These are phyloP conservation scores for Octopus bimaculoides DNA, from an alignment of 1,140 invertebrate genomes.

Conservation along the genomic window DNA sequence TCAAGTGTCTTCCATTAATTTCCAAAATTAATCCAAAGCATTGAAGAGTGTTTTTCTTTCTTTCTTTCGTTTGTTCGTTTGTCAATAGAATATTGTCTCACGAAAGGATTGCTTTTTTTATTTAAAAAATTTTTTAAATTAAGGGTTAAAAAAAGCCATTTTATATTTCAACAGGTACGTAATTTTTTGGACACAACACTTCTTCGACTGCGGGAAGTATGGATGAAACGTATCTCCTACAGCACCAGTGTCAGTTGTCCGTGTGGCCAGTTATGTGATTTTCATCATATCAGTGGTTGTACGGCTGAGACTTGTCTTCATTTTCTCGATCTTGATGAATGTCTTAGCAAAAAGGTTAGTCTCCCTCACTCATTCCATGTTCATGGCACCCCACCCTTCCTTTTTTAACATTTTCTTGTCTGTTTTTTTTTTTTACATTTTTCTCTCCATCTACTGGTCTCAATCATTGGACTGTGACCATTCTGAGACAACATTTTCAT, in stretches of 20 bases:
- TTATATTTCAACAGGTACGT: constrained; percentile 46
- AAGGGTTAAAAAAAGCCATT: no score
- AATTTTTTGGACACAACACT: constrained; percentile 57
- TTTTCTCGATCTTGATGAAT: constrained; percentile 59
- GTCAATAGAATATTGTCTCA: no score
- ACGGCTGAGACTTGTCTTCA: constrained; percentile 53
- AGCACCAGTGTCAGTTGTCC: constrained; percentile 52
- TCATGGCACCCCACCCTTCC: neutral
- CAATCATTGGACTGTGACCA: no score
- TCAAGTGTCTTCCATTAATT: no score
- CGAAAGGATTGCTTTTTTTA: no score
- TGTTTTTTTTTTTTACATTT: neutral
- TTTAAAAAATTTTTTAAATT: no score
- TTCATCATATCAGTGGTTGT: constrained; percentile 49
- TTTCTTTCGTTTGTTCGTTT: no score
- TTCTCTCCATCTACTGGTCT: no score
- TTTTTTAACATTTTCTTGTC: neutral
- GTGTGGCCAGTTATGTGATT: constrained; percentile 51
- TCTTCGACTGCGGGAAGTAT: constrained; percentile 51
- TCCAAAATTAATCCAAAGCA: no score
- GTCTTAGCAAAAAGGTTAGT: constrained; percentile 56
- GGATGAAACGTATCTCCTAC: constrained; percentile 57
- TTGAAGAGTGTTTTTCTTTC: no score
- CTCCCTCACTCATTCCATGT: neutral
- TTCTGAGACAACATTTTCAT: no score